Base-by-base conservation (phyloP, 2,113 vertebrate species). In the Gracilinanus agilis region DNA sequence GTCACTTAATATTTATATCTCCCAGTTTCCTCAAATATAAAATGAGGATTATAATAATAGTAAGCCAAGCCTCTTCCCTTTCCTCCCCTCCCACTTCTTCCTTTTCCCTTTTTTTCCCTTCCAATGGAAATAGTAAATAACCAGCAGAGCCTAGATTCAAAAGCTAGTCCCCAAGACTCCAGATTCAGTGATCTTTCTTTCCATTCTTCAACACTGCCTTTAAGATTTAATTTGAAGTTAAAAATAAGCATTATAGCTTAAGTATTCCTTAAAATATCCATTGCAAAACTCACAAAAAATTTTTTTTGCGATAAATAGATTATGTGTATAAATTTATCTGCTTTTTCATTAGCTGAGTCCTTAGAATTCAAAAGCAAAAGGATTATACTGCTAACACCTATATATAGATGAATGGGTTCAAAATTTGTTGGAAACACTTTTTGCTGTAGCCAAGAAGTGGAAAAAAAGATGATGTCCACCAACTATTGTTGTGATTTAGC, bases 281-380 rank as follows among this genome's bases (percentile, higher is more conserved):
- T 96, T 94, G 27, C 4, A 90, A 94, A 95, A 90, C 0, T 90
- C 90, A 91, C 83, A 44, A 89, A 24, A 56, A 88, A 8, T 23
- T 90, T 93, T 93, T 23, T 92, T 93, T 93, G 3, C 90, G 44
- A 53, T 89, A 95, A 93, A 40, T 55, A 90, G 44, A 90, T 8
- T 94, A 44, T 44, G 88, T 58, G 4, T 56, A 55, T 7, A 8
- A 53, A 92, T 90, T 91, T 67, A 92, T 88, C 34, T 96, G 58
- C 21, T 94, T 91, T 93, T 29, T 53, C 75, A 89, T 58, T 90
- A 44, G 53, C 24, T 92, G 8, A 90, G n/a, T 88, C 90, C 92
- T 96, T 94, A 91, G 29, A 93, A 24, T 49, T 91, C 83, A 95
- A 94, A 96, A 24, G 61, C 44, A 92, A 91, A 40, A 7, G 92